These are phyloP conservation scores for Pandemis heparana DNA, from an alignment of 2,888 invertebrate species.

Conservation along the genomic window DNA sequence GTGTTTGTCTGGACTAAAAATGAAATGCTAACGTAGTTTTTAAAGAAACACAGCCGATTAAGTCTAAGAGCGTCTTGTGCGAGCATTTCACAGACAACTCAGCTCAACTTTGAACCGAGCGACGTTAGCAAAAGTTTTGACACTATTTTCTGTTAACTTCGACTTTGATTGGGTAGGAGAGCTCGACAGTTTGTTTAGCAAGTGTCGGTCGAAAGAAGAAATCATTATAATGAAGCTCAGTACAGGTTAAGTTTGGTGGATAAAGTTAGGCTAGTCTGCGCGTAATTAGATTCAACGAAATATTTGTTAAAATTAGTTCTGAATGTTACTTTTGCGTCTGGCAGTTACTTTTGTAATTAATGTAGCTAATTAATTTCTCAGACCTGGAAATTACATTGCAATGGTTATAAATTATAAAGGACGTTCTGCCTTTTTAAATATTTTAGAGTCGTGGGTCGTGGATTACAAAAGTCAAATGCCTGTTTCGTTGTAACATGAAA, in stretches of 20 bases:
- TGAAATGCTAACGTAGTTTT: neutral
- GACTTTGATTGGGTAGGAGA: conserved; percentile 73
- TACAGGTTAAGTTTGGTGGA: conserved; percentile 16
- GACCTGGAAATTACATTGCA: conserved; percentile 21
- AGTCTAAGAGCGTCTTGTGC: conserved; percentile 50
- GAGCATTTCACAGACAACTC: conserved; percentile 56
- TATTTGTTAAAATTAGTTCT: conserved; percentile 12
- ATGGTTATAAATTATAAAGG: conserved; percentile 11
- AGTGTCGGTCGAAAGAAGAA: conserved; percentile 42
- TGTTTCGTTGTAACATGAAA: neutral
- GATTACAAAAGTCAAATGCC: neutral
- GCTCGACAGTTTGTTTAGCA: conserved; percentile 55
- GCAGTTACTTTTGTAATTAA: conserved; percentile 29
- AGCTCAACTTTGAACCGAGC: conserved; percentile 53
- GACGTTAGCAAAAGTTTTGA: conserved; percentile 66
- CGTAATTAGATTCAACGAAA: conserved; percentile 9
- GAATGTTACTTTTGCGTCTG: neutral
- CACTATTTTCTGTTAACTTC: conserved; percentile 74
- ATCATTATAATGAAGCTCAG: conserved; percentile 38
- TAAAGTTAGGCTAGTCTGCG: conserved; percentile 22
- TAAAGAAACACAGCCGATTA: conserved; percentile 28
- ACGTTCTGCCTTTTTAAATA: conserved; percentile 10
- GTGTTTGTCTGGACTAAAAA: neutral
- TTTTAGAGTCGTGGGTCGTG: neutral
- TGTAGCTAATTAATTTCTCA: conserved; percentile 43